A percentile compares a stretch with the other conserved stretches of the same genome.
phyloP scores from a whole-genome alignment of 1,140 invertebrate species.

The Procambarus clarkii region DNA sequence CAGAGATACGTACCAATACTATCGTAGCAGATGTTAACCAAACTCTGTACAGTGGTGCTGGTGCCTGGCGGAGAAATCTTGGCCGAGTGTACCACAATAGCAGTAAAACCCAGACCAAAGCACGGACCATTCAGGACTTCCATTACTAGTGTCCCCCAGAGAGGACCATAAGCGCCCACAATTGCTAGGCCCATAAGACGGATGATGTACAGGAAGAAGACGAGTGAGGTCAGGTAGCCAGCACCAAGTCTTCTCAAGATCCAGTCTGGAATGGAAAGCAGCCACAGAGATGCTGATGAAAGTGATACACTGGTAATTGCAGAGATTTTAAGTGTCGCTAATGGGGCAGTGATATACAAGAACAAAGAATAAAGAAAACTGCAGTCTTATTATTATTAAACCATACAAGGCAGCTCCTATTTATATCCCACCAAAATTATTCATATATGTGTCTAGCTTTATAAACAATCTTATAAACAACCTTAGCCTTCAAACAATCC shows the following conservation, averaged over 20 bases:
- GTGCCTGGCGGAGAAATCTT: conserved; percentile 36
- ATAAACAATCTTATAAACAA: no score
- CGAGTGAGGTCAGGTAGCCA: conserved; percentile 25
- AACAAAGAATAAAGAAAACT: no score
- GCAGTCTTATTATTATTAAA: no score
- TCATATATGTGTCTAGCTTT: no score
- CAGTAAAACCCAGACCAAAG: conserved; percentile 51
- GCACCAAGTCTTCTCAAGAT: conserved; percentile 38
- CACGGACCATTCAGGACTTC: conserved; percentile 50
- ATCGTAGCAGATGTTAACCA: conserved; percentile 53
- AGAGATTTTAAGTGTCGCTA: no score
- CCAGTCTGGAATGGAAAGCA: conserved; percentile 25
- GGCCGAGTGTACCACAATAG: conserved; percentile 22
- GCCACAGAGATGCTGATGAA: no score
- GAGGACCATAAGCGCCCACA: conserved; percentile 45
- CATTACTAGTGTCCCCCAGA: conserved; percentile 37
- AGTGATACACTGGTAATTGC: no score
- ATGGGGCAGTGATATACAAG: no score
- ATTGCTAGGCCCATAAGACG: conserved; percentile 30
- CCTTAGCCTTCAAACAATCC: no score
- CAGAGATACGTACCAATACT: conserved; percentile 23
- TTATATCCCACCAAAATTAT: no score
- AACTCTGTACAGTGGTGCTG: conserved; percentile 40
- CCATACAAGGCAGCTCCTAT: no score
- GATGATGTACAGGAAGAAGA: conserved; percentile 61